phyloP scores from a whole-genome alignment of 2,888 invertebrate genomes.

The Tiliacea citrago region DNA sequence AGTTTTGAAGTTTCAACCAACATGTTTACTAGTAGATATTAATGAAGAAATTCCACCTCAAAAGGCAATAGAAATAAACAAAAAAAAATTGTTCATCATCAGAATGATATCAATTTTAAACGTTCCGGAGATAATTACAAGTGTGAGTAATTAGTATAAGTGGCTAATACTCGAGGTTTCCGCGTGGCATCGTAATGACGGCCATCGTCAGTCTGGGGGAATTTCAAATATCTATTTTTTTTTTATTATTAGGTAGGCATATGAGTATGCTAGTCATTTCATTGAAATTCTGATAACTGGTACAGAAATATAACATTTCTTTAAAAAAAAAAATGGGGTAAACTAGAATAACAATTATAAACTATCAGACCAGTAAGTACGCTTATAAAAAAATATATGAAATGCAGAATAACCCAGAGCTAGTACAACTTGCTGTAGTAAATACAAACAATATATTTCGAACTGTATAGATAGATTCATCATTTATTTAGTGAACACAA shows the following conservation, averaged over 20 bases:
- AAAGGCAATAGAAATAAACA: background rate
- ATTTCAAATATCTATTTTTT: conserved; percentile 33
- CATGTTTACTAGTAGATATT: background rate
- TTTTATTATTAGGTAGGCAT: background rate
- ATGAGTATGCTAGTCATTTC: background rate
- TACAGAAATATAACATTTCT: background rate
- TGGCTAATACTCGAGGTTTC: conserved; percentile 41
- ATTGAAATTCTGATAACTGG: background rate
- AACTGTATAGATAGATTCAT: background rate
- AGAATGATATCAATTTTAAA: conserved; percentile 33
- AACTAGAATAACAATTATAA: background rate
- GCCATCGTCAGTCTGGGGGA: conserved; percentile 8
- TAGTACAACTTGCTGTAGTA: background rate
- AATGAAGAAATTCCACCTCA: background rate
- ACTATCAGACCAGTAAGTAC: background rate
- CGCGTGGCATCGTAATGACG: conserved; percentile 32
- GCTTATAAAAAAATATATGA: background rate
- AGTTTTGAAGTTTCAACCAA: background rate
- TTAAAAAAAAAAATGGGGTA: background rate
- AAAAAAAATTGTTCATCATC: background rate
- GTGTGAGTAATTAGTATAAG: conserved; percentile 38
- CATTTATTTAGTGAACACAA: background rate
- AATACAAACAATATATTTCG: background rate
- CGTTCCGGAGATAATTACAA: conserved; percentile 40
- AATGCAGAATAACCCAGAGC: background rate